Base-by-base conservation (phyloP, 2,888 invertebrate species). In the Drosophila eohydei region DNA sequence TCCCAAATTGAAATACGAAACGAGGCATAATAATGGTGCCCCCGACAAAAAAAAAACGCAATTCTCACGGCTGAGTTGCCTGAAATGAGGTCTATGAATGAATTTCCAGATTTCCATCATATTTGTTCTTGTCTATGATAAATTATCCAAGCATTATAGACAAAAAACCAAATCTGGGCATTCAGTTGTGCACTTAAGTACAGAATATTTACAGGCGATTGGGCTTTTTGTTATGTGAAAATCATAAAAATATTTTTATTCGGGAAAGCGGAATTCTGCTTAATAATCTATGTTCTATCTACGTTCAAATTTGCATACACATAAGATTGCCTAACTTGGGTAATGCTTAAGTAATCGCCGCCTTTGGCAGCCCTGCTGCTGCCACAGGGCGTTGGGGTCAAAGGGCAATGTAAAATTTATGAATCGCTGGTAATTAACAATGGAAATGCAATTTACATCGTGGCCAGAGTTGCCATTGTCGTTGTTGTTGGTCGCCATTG, bases 371-470 rank as follows among this genome's bases (percentile, higher is more conserved):
- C 36, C 7, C 36, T 32, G 55, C n/a, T 50, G 16, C 21, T 2
- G 30, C 32, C 36, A 16, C 38, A n/a, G 43, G 44, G 40, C 56
- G 62, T 50, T 66, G 66, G 61, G 77, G 71, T 78, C 67, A 80
- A 76, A 76, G 65, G 63, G 64, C 67, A 66, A 71, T 86, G 76
- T 58, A 72, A 82, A 88, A 80, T 86, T 86, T 80, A 84, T 80
- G 74, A 80, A 88, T 81, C 72, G 78, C 87, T 74, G 78, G 80
- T 89, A 91, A 90, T 91, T 89, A 90, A 90, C 90, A 91, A 83
- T 88, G 82, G 78, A 82, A 89, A 80, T 88, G 87, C 85, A 91
- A 90, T 90, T 90, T 88, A 78, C 79, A 74, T 66, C 66, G 80
- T 78, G 61, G 44, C 78, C 73, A 64, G 71, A 54, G 69, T 69